Base-by-base conservation (phyloP, 2,113 vertebrate genomes). In the Carettochelys insculpta region DNA sequence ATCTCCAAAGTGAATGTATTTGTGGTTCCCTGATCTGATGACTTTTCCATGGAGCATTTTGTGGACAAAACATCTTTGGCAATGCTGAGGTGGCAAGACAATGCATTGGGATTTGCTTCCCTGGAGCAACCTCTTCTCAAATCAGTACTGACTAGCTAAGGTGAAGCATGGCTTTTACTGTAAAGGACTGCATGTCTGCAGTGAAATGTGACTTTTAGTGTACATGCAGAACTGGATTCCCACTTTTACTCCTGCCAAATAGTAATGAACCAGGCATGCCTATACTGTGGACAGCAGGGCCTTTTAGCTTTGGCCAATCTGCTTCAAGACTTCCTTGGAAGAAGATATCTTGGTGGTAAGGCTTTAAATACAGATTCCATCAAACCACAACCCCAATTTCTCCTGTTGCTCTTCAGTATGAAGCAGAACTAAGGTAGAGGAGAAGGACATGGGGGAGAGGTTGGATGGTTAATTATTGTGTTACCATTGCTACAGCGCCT, bases 21-120 rank as follows among this genome's bases (percentile, higher is more conserved):
- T 20, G 77, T 73, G 76, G 27, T 20, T 61, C 19, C 20, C 3
- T 0, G 29, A 54, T 3, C 54, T 41, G 2, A 3, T 8, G 34
- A 52, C 8, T 20, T 27, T 54, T 76, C 45, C 25, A 41, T 27
- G 79, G 25, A 47, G 47, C 27, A 82, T n/a, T 76, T 77, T 85
- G 22, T 79, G 27, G 3, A 52, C 48, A 1, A 43, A 10, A 41
- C 83, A 22, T 8, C 3, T 45, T 20, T 68, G 47, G 82, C 48
- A 43, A 2, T 81, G 24, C 1, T 31, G 17, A 29, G 52, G 73
- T 89, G 77, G 19, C 50, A 71, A 61, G 54, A 58, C 54, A 27
- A 9, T n/a, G 82, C 27, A 56, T 11, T 31, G 54, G 56, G 56
- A 58, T 58, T 58, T 34, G 56, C 14, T 58, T 34, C 12, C 56